These are phyloP conservation scores for Siderastrea siderea DNA, from an alignment of 92 coral and sea anemone species.

Conservation along the genomic window DNA sequence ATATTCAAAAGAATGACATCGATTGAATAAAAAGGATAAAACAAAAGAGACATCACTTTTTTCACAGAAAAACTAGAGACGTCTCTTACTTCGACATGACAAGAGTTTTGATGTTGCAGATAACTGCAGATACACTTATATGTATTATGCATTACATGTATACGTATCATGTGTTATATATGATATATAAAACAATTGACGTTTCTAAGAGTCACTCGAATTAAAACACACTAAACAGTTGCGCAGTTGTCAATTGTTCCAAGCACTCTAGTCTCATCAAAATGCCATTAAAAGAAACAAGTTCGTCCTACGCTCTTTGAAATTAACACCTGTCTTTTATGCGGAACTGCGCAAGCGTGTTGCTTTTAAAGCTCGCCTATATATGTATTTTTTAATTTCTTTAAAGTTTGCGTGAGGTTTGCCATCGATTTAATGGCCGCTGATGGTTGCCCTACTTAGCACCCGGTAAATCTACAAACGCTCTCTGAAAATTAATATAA, in stretches of 20 bases:
- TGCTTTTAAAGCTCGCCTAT: background rate
- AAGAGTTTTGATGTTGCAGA: background rate
- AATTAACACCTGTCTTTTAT: slow-evolving; percentile 22
- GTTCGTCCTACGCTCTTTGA: background rate
- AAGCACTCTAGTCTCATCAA: slow-evolving; percentile 13
- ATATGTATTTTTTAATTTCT: background rate
- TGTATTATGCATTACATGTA: background rate
- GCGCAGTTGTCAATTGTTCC: background rate
- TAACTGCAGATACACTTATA: background rate
- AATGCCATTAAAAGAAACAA: background rate
- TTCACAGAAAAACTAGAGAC: background rate
- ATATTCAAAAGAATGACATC: background rate
- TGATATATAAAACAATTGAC: background rate
- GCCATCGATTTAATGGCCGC: background rate
- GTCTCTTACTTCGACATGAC: background rate
- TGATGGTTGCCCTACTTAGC: background rate
- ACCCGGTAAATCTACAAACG: background rate
- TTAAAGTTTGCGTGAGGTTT: slow-evolving; percentile 25
- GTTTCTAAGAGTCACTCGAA: background rate
- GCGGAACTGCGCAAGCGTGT: background rate
- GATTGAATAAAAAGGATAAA: background rate
- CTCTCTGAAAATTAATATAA: too few species aligned
- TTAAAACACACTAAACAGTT: background rate
- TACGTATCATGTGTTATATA: too few species aligned
- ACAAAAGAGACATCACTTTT: background rate